phyloP scores from a whole-genome alignment of 1,140 invertebrate species.

The Anoplophora glabripennis region DNA sequence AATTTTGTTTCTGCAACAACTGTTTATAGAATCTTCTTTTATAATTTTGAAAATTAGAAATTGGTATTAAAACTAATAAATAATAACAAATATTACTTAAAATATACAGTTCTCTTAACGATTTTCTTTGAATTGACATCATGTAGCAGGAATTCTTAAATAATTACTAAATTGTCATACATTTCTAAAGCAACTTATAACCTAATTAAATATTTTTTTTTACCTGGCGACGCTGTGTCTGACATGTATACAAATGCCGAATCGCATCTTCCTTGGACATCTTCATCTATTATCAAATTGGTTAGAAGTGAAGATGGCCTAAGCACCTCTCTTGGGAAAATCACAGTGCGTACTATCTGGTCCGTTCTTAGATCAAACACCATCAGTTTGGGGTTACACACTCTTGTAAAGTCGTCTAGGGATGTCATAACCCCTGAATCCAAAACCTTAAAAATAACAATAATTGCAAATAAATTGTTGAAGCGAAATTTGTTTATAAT shows the following conservation, averaged over 20 bases:
- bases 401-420: slow-evolving; percentile 68
- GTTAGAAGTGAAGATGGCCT: slow-evolving; percentile 69
- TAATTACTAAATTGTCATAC: too few species aligned
- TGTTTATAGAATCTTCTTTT: too few species aligned
- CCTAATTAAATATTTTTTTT: neutral
- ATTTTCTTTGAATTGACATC: too few species aligned
- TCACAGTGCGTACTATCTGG: slow-evolving; percentile 55
- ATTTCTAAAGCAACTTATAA: too few species aligned
- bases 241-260: slow-evolving; percentile 74
- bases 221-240: slow-evolving; percentile 74
- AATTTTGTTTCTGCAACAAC: too few species aligned
- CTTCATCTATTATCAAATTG: slow-evolving; percentile 74
- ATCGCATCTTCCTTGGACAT: slow-evolving; percentile 63
- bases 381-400: slow-evolving; percentile 76
- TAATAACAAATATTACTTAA: too few species aligned
- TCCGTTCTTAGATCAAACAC: slow-evolving; percentile 74
- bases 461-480: too few species aligned
- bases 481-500: too few species aligned
- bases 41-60: too few species aligned
- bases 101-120: too few species aligned
- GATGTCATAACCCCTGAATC: slow-evolving; percentile 71
- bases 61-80: too few species aligned
- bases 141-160: too few species aligned
- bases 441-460: slow-evolving; percentile 47
- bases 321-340: slow-evolving; percentile 63